Conservation (phyloP, 2,797 vertebrate species). For the Cyclura pinguis region DNA sequence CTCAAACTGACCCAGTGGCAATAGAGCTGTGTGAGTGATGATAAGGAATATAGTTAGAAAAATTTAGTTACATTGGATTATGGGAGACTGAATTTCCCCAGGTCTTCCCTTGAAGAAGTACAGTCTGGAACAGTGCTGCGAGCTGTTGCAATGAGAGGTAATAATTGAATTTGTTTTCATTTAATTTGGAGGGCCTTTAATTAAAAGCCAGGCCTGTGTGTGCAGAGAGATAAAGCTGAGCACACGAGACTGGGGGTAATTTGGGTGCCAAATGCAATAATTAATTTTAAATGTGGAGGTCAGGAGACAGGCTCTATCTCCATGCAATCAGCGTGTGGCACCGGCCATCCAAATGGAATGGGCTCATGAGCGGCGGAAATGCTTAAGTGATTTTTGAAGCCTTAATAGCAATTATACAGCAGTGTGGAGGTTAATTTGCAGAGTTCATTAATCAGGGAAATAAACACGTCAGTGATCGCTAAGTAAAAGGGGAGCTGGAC, state of each 20-base stretch:
- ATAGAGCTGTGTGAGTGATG: conserved; percentile 72
- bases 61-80: conserved; percentile 75
- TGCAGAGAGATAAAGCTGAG: conserved; percentile 81
- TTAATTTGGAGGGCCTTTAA: conserved; percentile 86
- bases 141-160: conserved; percentile 81
- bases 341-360: conserved; percentile 65
- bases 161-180: conserved; percentile 87
- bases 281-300: conserved; percentile 81
- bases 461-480: conserved; percentile 75
- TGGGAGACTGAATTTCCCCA: conserved; percentile 67
- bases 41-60: conserved; percentile 80
- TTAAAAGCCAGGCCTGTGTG: conserved; percentile 83
- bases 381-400: conserved; percentile 81
- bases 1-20: conserved; percentile 62
- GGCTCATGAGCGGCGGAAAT: conserved; percentile 61
- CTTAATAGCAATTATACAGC: conserved; percentile 78
- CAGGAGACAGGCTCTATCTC: conserved; percentile 77
- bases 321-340: conserved; percentile 69
- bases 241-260: conserved; percentile 77
- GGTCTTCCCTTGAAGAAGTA: conserved; percentile 71
- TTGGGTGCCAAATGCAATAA: conserved; percentile 81
- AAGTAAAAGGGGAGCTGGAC: conserved; percentile 46
- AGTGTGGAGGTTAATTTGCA: conserved; percentile 78
- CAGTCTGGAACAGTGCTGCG: conserved; percentile 71
- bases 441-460: conserved; percentile 79